These are phyloP conservation scores for Volucella bombylans DNA, from an alignment of 2,888 invertebrate species.

Conservation along the genomic window DNA sequence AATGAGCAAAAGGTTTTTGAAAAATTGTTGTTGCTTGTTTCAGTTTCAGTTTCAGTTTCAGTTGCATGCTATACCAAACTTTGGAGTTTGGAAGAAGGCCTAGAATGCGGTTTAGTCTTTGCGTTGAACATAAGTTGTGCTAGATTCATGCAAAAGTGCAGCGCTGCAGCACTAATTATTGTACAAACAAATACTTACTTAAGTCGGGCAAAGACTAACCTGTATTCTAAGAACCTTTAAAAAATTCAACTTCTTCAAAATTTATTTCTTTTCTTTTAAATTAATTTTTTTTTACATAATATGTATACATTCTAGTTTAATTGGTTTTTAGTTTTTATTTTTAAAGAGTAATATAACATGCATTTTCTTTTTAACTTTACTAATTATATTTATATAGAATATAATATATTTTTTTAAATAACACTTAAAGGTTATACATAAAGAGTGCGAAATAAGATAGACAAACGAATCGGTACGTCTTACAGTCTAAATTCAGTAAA, in stretches of 20 bases:
- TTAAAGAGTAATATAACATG: conserved; percentile 65
- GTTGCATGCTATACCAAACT: conserved; percentile 72
- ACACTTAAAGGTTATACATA: conserved; percentile 10
- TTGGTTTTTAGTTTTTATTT: conserved; percentile 27
- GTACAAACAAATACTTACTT: conserved; percentile 77
- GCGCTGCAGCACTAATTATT: conserved; percentile 26
- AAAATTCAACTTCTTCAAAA: conserved; percentile 14
- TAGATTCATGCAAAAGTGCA: conserved; percentile 61
- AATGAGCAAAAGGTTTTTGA: conserved; percentile 20
- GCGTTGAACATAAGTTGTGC: conserved; percentile 78
- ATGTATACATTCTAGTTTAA: conserved; percentile 1
- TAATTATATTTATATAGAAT: conserved; percentile 3
- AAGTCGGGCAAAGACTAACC: conserved; percentile 82
- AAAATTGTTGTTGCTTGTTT: conserved; percentile 25
- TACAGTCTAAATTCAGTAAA: conserved; percentile 36
- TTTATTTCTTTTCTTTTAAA: conserved; percentile 13
- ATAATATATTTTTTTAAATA: no score
- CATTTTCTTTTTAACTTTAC: conserved; percentile 13
- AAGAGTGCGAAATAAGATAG: background rate
- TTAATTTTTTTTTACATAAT: conserved; percentile 7
- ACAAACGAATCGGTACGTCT: background rate
- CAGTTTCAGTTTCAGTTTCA: conserved; percentile 39
- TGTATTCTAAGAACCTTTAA: conserved; percentile 79
- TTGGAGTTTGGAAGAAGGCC: conserved; percentile 74
- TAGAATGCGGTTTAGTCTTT: conserved; percentile 82